phyloP scores from a whole-genome alignment of 2,113 vertebrate genomes.

The Seriola aureovittata region DNA sequence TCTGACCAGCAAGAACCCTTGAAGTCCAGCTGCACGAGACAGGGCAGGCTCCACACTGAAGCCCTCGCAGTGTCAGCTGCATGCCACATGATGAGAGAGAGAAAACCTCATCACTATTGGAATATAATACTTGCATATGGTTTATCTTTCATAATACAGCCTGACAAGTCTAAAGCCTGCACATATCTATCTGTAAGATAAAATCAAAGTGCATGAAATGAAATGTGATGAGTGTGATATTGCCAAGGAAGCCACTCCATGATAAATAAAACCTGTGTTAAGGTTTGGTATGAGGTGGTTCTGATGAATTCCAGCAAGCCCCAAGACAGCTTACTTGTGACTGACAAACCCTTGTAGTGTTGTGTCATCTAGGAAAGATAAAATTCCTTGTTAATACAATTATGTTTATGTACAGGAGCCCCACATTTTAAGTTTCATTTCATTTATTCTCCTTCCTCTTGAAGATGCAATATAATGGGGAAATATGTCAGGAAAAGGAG shows the following conservation, averaged over 20 bases:
- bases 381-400: background rate
- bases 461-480: conserved; percentile 2
- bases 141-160: background rate
- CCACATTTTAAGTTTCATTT: conserved; percentile 2
- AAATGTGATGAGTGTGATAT: background rate
- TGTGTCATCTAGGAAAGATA: background rate
- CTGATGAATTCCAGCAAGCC: background rate
- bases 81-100: conserved; percentile 16
- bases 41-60: conserved; percentile 23
- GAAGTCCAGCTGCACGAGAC: conserved; percentile 68
- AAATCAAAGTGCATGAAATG: background rate
- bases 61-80: conserved; percentile 44
- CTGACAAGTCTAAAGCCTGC: background rate
- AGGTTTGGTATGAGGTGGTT: background rate
- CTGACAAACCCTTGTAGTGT: background rate
- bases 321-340: background rate
- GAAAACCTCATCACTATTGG: conserved; percentile 20
- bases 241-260: background rate
- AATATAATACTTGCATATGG: background rate
- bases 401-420: background rate
- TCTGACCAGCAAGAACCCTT: conserved; percentile 41
- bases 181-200: background rate
- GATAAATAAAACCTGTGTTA: background rate
- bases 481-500: conserved; percentile 35
- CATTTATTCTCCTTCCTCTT: conserved; percentile 41